A percentile compares a stretch with the other conserved stretches of the same genome.
Evolutionary conservation across 2,113 vertebrate species (phyloP).

Genomic region (Gallinago undulata): DNA sequence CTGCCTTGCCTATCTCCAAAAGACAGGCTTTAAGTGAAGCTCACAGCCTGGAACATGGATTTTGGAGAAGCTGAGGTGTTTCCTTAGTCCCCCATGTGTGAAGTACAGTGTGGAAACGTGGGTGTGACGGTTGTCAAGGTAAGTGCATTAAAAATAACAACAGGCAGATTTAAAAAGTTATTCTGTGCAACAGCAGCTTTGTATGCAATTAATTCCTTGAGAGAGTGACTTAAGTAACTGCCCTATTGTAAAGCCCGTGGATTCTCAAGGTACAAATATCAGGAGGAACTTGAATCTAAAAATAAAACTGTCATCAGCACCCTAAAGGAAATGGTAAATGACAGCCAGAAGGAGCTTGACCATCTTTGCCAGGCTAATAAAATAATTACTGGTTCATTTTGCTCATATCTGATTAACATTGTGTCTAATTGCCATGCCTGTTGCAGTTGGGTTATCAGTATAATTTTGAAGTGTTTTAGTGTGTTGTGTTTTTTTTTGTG

Average conservation of each 20-base stretch:
- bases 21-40: background rate
- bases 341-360: background rate
- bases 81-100: rapidly evolving
- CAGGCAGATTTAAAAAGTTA: background rate
- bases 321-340: background rate
- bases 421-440: background rate
- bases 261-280: background rate
- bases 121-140: background rate
- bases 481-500: too few relatives aligned
- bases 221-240: background rate
- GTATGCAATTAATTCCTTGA: background rate
- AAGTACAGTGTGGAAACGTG: rapidly evolving
- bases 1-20: background rate
- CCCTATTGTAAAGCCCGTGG: background rate
- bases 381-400: background rate
- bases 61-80: background rate
- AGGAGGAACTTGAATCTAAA: background rate
- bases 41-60: background rate
- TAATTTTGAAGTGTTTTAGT: background rate
- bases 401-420: background rate
- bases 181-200: background rate
- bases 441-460: background rate
- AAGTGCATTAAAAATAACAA: background rate
- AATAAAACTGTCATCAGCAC: background rate
- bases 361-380: background rate